phyloP scores from a whole-genome alignment of 2,797 vertebrate species.

The Lates japonicus region DNA sequence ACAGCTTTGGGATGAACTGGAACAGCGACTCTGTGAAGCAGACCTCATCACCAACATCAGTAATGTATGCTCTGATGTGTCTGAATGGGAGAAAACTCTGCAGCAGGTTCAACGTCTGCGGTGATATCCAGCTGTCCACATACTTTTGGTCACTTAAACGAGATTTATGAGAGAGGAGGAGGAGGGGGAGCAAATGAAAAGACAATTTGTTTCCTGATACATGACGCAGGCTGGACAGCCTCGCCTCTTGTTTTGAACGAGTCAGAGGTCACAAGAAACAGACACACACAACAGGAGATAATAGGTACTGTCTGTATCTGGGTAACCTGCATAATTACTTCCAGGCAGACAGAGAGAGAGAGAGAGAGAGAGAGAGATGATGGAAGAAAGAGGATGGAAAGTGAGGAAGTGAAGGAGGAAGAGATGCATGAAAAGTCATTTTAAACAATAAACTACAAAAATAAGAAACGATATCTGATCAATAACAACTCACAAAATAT shows the following conservation, averaged over 20 bases:
- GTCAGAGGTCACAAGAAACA: slow-evolving; percentile 41
- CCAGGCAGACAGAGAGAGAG: slow-evolving; percentile 18
- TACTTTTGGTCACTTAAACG: neutral
- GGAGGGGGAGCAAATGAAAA: slow-evolving; percentile 11
- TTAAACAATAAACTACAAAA: too few relatives aligned
- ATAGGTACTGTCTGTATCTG: slow-evolving; percentile 48
- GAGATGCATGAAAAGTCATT: too few relatives aligned
- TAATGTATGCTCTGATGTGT: too few relatives aligned
- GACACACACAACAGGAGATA: slow-evolving; percentile 33
- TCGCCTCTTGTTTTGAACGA: slow-evolving; percentile 45
- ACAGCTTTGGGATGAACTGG: too few relatives aligned
- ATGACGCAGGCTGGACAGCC: slow-evolving; percentile 37
- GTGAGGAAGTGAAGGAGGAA: neutral
- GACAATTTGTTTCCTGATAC: slow-evolving; percentile 37
- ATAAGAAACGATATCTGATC: too few relatives aligned
- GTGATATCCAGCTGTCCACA: slow-evolving; percentile 6
- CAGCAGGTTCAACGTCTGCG: too few relatives aligned
- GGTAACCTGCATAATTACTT: slow-evolving; percentile 54
- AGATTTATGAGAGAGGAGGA: neutral
- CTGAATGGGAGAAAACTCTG: too few relatives aligned
- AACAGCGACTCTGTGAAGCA: too few relatives aligned
- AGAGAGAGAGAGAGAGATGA: too few relatives aligned
- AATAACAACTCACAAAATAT: too few relatives aligned
- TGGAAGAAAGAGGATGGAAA: neutral
- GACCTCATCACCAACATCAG: too few relatives aligned